These are phyloP conservation scores for Phyllopteryx taeniolatus DNA, from an alignment of 2,113 vertebrate species.

Conservation along the genomic window DNA sequence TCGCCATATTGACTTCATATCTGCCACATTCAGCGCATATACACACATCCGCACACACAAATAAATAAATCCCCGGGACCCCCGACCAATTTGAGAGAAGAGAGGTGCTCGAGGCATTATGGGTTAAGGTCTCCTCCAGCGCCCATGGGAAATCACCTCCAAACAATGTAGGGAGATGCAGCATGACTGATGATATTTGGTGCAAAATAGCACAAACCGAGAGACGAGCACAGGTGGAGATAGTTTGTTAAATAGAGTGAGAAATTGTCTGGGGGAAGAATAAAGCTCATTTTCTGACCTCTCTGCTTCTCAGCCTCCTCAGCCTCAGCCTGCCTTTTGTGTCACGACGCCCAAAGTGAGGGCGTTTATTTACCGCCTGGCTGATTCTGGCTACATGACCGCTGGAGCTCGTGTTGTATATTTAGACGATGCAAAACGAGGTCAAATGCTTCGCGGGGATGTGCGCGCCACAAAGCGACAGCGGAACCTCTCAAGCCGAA, in stretches of 20 bases:
- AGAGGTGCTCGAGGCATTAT: slow-evolving; percentile 55
- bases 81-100: slow-evolving; percentile 51
- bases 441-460: slow-evolving; percentile 1
- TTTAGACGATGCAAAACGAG: slow-evolving; percentile 10
- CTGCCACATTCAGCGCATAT: slow-evolving; percentile 12
- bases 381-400: neutral
- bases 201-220: slow-evolving; percentile 50
- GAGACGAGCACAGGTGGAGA: slow-evolving; percentile 16
- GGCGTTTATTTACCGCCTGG: slow-evolving; percentile 12
- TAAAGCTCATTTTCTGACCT: slow-evolving; percentile 32
- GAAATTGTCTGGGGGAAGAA: slow-evolving; percentile 32
- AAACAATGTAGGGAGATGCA: slow-evolving; percentile 65
- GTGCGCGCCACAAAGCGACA: neutral
- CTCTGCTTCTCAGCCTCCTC: slow-evolving; percentile 11
- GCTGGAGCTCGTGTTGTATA: slow-evolving; percentile 9
- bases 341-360: neutral
- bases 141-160: slow-evolving; percentile 67
- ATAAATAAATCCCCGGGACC: slow-evolving; percentile 35
- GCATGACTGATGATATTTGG: slow-evolving; percentile 64
- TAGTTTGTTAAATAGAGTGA: slow-evolving; percentile 44
- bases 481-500: neutral
- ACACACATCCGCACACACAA: slow-evolving; percentile 20
- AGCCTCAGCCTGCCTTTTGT: neutral
- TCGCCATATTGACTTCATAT: slow-evolving; percentile 36
- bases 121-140: slow-evolving; percentile 61